These are phyloP conservation scores for Etheostoma spectabile DNA, from an alignment of 2,113 vertebrate genomes.

Conservation along the genomic window DNA sequence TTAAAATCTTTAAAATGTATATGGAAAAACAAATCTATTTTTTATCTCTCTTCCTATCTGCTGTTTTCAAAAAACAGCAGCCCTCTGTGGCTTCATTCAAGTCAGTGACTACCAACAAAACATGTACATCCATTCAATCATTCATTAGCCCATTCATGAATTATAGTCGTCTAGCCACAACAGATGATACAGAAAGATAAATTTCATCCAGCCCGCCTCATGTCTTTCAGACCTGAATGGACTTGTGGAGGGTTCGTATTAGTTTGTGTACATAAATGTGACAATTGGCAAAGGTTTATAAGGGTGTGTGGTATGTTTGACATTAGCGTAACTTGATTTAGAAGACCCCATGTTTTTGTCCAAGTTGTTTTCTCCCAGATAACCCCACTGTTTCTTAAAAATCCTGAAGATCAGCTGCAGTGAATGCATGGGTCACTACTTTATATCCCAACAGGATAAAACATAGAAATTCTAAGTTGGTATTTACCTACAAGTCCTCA, in stretches of 20 bases:
- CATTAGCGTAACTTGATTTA: conserved; percentile 61
- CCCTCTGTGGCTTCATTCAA: conserved; percentile 78
- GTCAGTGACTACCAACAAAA: conserved; percentile 67
- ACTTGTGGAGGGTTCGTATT: conserved; percentile 57
- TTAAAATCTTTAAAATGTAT: conserved; percentile 82
- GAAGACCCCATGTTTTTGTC: conserved; percentile 52
- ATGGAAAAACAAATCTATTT: conserved; percentile 80
- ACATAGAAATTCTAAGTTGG: conserved; percentile 1
- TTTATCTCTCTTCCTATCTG: conserved; percentile 81
- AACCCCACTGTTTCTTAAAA: conserved; percentile 22
- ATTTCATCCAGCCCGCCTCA: conserved; percentile 54
- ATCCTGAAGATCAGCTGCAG: conserved; percentile 36
- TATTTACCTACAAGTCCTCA: conserved; percentile 31
- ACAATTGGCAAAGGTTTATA: conserved; percentile 70
- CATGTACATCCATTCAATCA: conserved; percentile 67
- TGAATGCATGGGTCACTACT: conserved; percentile 29
- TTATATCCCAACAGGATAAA: conserved; percentile 17
- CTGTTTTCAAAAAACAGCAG: conserved; percentile 82
- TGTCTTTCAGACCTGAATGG: conserved; percentile 61
- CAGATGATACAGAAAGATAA: conserved; percentile 31
- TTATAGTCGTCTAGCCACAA: conserved; percentile 52
- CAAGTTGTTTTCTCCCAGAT: conserved; percentile 36
- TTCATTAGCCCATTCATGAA: conserved; percentile 55
- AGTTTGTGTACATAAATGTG: conserved; percentile 77
- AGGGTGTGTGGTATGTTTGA: conserved; percentile 67